Percentiles rank a stretch among this genome's conserved stretches.
Evolutionary conservation across 2,797 vertebrate genomes (phyloP).

Genomic region (Synanceia verrucosa): DNA sequence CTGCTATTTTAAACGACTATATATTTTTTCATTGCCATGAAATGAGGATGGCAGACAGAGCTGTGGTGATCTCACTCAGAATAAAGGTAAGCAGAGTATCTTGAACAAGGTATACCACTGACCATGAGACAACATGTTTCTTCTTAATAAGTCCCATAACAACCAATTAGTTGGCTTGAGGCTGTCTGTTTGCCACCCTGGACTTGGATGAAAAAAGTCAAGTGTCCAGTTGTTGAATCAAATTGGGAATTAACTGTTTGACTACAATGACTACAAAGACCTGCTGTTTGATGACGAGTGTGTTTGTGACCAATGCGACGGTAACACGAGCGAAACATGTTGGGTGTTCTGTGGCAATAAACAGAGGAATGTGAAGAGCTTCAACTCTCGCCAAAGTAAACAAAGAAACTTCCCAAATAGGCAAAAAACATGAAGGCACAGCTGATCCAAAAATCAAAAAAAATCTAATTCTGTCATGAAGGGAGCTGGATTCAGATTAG

Average conservation of each 20-base stretch:
- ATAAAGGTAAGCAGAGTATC: constrained; percentile 54
- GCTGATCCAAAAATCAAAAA: constrained; percentile 27
- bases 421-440: constrained; percentile 22
- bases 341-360: constrained; percentile 60
- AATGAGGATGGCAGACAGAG: constrained; percentile 68
- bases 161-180: constrained; percentile 49
- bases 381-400: constrained; percentile 55
- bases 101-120: constrained; percentile 65
- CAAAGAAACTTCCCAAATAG: constrained; percentile 52
- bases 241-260: constrained; percentile 48
- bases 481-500: constrained; percentile 45
- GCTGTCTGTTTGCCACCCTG: constrained; percentile 29
- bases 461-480: constrained; percentile 40
- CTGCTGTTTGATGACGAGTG: constrained; percentile 54
- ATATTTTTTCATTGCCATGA: constrained; percentile 74
- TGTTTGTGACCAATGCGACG: constrained; percentile 16
- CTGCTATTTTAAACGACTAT: constrained; percentile 77
- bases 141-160: constrained; percentile 62
- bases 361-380: constrained; percentile 62
- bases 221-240: constrained; percentile 27
- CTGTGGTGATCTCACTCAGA: constrained; percentile 58
- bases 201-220: constrained; percentile 2
- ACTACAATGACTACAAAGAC: constrained; percentile 16
- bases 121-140: constrained; percentile 57
- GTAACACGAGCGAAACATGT: constrained; percentile 45